A percentile compares a stretch with the other conserved stretches of the same genome.
These are phyloP conservation scores for Drosophila eugracilis DNA, from an alignment of 1,140 invertebrate genomes.

Conservation along the genomic window DNA sequence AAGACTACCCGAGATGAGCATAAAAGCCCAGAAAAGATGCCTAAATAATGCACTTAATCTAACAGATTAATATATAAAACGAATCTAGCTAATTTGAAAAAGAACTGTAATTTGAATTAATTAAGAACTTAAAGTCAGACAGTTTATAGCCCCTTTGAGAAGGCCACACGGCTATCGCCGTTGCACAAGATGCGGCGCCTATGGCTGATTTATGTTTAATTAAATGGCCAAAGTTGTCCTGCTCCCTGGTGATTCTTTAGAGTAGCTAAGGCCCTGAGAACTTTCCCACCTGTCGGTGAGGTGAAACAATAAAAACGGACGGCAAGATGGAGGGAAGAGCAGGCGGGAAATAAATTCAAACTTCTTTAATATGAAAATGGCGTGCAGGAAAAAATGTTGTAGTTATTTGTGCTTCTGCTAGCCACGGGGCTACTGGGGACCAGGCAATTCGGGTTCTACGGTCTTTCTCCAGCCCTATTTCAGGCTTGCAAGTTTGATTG, in stretches of 20 bases:
- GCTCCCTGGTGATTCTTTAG: slow-evolving; percentile 20
- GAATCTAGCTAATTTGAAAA: too few relatives aligned
- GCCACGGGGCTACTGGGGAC: slow-evolving; percentile 47
- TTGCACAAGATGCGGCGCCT: slow-evolving; percentile 3
- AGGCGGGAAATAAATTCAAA: slow-evolving; percentile 76
- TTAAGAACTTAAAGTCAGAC: neutral
- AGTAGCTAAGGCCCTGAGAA: slow-evolving; percentile 66
- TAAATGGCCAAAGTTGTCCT: slow-evolving; percentile 37
- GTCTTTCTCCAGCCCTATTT: slow-evolving; percentile 6
- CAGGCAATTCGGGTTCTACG: slow-evolving; percentile 55
- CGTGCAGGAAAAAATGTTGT: slow-evolving; percentile 63
- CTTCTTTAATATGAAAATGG: slow-evolving; percentile 82
- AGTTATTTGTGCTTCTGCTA: slow-evolving; percentile 65
- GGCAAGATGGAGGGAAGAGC: slow-evolving; percentile 21
- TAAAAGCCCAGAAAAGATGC: too few relatives aligned
- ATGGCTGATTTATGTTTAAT: slow-evolving; percentile 53
- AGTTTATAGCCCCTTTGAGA: neutral
- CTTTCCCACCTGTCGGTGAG: slow-evolving; percentile 66
- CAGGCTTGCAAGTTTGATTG: slow-evolving; percentile 50
- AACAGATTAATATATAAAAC: too few relatives aligned
- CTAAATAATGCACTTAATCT: too few relatives aligned
- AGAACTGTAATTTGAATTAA: neutral
- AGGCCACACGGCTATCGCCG: slow-evolving; percentile 26
- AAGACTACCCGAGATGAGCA: too few relatives aligned
- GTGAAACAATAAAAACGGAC: slow-evolving; percentile 53